Percentiles rank a stretch among this genome's conserved stretches.
phyloP scores from a whole-genome alignment of 2,888 invertebrate species.

The Trypoxylon attenuatum region DNA sequence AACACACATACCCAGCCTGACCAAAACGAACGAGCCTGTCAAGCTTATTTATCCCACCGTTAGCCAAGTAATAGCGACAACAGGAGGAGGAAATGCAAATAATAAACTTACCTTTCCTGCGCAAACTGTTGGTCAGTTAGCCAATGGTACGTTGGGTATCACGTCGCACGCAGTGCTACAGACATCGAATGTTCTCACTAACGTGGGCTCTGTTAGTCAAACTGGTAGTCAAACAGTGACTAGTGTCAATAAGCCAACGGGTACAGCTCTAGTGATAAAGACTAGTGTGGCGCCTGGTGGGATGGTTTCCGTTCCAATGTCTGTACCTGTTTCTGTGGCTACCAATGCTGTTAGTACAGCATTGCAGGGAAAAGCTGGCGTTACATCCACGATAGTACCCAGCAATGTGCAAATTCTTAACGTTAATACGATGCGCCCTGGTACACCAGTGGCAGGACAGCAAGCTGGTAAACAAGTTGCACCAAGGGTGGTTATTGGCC shows the following conservation, averaged over 20 bases:
- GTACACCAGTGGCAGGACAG: constrained; percentile 82
- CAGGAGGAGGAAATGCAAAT: constrained; percentile 75
- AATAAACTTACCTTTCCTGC: constrained; percentile 80
- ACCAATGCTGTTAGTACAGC: constrained; percentile 65
- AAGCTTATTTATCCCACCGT: constrained; percentile 73
- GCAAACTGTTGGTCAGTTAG: constrained; percentile 77
- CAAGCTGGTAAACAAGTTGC: constrained; percentile 81
- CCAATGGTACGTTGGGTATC: constrained; percentile 83
- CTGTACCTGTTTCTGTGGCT: constrained; percentile 69
- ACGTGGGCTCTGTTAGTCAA: constrained; percentile 56
- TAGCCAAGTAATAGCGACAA: constrained; percentile 68
- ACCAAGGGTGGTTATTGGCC: constrained; percentile 89
- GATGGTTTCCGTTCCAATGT: constrained; percentile 74
- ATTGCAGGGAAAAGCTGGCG: constrained; percentile 67
- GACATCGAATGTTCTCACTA: constrained; percentile 73
- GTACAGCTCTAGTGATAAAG: constrained; percentile 74
- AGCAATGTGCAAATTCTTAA: constrained; percentile 90
- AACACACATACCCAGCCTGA: constrained; percentile 48
- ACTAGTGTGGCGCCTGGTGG: constrained; percentile 69
- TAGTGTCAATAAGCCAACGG: constrained; percentile 67
- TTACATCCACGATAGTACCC: constrained; percentile 79
- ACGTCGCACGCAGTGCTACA: constrained; percentile 77
- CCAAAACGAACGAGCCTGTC: constrained; percentile 66
- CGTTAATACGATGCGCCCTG: constrained; percentile 82
- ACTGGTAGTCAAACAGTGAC: constrained; percentile 59